Evolutionary conservation across 2,888 invertebrate species (phyloP), one percentile per base, ranked within the genome.

Genomic region (Malachius bipustulatus): DNA sequence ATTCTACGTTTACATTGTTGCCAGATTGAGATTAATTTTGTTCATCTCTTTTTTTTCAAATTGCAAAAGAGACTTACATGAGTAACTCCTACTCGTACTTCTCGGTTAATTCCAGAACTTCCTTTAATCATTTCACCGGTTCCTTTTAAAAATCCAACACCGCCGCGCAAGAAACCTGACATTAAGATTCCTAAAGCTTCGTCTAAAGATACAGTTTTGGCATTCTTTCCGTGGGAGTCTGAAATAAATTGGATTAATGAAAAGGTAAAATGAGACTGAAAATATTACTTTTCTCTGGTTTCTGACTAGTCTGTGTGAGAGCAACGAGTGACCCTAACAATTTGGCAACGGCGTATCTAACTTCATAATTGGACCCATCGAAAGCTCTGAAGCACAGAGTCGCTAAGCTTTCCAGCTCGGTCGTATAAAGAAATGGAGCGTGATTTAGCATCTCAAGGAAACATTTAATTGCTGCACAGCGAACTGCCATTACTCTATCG

Each of bases 51-150:
- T n/a, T n/a, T n/a, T n/a, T n/a, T n/a, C n/a, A n/a, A 15, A n/a
- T n/a, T n/a, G n/a, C n/a, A n/a, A n/a, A n/a, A n/a, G n/a, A n/a
- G 14, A 70, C 78, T 75, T 64, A 90, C 90, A 68, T 97, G 90
- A 3, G 97, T 94, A 1, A 98, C 89, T 39, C 97, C 97, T 38
- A 98, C 93, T 46, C 97, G 73, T 36, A 97, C 88, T 70, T 98
- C 97, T 42, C 93, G 70, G 60, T 91, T 93, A 1, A 96, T 85
- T 4, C 87, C 83, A 0, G 88, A 87, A 45, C 84, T 84, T 3
- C 93, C 91, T 64, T 94, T 94, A 46, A 96, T 94, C 56, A 94
- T 93, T 65, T 96, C 94, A 1, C 83, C 83, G 9, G 84, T 82
- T 12, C 89, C 89, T 63, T 94, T 94, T 14, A 96, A 66, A 59